Evolutionary conservation across 2,888 invertebrate species (phyloP).

Genomic region (Vesta saturnalis): DNA sequence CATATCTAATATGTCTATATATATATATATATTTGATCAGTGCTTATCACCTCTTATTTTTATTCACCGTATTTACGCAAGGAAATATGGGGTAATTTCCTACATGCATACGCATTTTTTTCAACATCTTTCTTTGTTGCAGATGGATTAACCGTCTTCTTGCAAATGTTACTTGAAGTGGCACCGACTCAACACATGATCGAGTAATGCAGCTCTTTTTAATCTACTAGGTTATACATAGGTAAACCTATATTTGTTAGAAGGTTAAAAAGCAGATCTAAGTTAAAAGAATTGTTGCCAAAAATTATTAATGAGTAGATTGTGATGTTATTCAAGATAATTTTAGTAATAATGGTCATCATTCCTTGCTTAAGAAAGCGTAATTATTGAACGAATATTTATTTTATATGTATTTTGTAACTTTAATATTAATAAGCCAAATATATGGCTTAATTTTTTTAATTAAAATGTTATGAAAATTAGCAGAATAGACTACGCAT

Average conservation of each 20-base stretch:
- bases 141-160: slow-evolving; percentile 90
- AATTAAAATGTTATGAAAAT: neutral
- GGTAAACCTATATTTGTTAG: slow-evolving; percentile 22
- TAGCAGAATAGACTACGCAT: neutral
- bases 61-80: slow-evolving; percentile 33
- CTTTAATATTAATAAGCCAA: slow-evolving; percentile 29
- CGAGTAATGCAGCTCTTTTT: slow-evolving; percentile 59
- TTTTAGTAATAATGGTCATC: slow-evolving; percentile 67
- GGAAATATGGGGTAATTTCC: slow-evolving; percentile 21
- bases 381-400: slow-evolving; percentile 24
- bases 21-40: no score
- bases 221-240: slow-evolving; percentile 20
- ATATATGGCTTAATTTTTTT: slow-evolving; percentile 6
- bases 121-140: slow-evolving; percentile 54
- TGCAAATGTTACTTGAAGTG: slow-evolving; percentile 90
- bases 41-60: slow-evolving; percentile 36
- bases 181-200: slow-evolving; percentile 87
- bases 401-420: slow-evolving; percentile 37
- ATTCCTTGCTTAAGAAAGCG: slow-evolving; percentile 68
- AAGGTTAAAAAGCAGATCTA: slow-evolving; percentile 22
- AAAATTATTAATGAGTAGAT: slow-evolving; percentile 50
- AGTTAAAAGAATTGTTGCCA: slow-evolving; percentile 25
- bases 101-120: neutral
- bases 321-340: slow-evolving; percentile 43
- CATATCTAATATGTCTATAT: slow-evolving; percentile 30